Evolutionary conservation across 2,797 vertebrate species (phyloP).

Genomic region (Aldrovandia affinis): DNA sequence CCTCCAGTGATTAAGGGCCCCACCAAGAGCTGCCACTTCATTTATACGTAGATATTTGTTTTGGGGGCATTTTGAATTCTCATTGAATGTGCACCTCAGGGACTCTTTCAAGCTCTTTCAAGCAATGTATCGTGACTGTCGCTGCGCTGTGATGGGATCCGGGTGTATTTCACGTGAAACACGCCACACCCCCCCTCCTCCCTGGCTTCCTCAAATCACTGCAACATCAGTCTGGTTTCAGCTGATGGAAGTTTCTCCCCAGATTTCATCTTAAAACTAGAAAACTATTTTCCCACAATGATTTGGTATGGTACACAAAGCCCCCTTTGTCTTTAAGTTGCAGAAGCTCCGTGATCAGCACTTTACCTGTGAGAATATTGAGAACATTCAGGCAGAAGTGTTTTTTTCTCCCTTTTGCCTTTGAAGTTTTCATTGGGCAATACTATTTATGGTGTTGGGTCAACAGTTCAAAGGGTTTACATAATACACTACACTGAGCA

Average conservation of each 20-base stretch:
- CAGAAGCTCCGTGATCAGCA: constrained; percentile 75
- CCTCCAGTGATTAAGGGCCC: constrained; percentile 42
- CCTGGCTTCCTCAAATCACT: constrained; percentile 59
- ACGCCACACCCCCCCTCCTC: constrained; percentile 57
- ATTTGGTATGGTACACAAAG: constrained; percentile 71
- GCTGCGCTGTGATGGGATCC: constrained; percentile 70
- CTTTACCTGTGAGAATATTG: constrained; percentile 79
- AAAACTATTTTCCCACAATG: constrained; percentile 45
- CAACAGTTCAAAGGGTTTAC: constrained; percentile 59
- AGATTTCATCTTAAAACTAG: constrained; percentile 59
- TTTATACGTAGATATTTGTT: neutral
- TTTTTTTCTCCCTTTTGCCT: constrained; percentile 1
- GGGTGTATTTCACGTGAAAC: constrained; percentile 25
- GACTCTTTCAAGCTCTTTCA: constrained; percentile 79
- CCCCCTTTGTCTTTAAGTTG: constrained; percentile 43
- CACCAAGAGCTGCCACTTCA: constrained; percentile 41
- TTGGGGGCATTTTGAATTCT: constrained; percentile 18
- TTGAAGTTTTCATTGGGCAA: constrained; percentile 32
- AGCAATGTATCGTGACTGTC: constrained; percentile 74
- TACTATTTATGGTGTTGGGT: constrained; percentile 63
- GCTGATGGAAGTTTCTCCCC: constrained; percentile 50
- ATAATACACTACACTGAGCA: constrained; percentile 63
- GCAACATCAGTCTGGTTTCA: constrained; percentile 52
- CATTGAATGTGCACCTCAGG: constrained; percentile 80
- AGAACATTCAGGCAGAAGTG: constrained; percentile 62